These are phyloP conservation scores for Cancer borealis DNA, from an alignment of 2,888 invertebrate genomes.

Conservation along the genomic window DNA sequence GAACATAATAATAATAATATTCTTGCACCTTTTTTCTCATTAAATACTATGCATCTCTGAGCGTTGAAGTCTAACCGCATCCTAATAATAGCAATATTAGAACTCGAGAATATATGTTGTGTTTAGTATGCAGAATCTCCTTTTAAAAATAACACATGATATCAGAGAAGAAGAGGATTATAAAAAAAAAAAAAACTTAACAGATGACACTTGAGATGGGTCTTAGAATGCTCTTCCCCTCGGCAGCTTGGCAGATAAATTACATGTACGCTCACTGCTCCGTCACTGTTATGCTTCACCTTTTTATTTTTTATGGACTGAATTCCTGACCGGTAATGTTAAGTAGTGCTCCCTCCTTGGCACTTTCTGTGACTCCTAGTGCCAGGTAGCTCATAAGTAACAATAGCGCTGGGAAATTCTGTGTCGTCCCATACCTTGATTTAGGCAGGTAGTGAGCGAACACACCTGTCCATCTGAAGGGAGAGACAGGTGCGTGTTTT, in stretches of 20 bases:
- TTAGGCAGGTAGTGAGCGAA: not conserved
- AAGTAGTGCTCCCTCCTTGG: slow-evolving; percentile 23
- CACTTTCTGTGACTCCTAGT: slow-evolving; percentile 2
- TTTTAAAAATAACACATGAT: too few species aligned
- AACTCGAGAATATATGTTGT: too few species aligned
- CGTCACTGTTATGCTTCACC: not conserved
- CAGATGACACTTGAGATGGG: not conserved
- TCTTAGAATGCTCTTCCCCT: not conserved
- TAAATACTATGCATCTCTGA: too few species aligned
- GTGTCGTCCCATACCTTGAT: not conserved
- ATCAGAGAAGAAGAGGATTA: too few species aligned
- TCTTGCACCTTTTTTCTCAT: too few species aligned
- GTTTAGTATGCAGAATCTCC: too few species aligned
- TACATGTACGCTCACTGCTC: not conserved
- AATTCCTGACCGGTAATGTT: slow-evolving; percentile 30
- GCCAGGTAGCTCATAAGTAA: slow-evolving; percentile 9
- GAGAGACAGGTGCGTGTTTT: not conserved
- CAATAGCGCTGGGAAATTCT: not conserved
- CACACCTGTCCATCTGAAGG: not conserved
- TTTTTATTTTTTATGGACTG: slow-evolving; percentile 1
- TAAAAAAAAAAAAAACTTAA: not conserved
- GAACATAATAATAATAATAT: too few species aligned
- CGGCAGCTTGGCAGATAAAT: not conserved
- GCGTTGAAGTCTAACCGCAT: too few species aligned
- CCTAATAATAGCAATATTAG: too few species aligned